phyloP scores from a whole-genome alignment of 92 coral and sea anemone species.

The Palythoa grandis region DNA sequence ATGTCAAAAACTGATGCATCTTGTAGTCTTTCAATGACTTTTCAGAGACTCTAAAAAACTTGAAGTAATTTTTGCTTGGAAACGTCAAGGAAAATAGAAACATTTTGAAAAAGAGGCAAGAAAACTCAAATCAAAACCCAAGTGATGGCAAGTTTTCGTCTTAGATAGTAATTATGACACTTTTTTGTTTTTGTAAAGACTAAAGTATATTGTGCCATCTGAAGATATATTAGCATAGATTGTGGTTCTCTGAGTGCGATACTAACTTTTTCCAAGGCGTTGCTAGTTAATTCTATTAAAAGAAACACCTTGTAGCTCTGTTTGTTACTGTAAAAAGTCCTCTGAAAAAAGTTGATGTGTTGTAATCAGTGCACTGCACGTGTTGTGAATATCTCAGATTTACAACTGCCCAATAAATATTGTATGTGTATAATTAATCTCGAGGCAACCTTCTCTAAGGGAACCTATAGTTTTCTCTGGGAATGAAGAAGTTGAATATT shows the following conservation, averaged over 20 bases:
- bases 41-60: background rate
- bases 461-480: conserved; percentile 4
- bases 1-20: background rate
- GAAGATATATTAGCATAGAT: conserved; percentile 6
- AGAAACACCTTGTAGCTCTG: background rate
- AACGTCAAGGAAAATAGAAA: background rate
- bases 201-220: background rate
- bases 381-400: background rate
- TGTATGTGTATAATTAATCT: conserved; percentile 22
- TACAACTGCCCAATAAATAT: background rate
- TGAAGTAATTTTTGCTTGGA: background rate
- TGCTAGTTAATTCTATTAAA: conserved; percentile 13
- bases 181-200: background rate
- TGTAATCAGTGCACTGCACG: background rate
- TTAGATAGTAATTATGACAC: background rate
- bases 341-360: background rate
- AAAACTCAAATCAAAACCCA: background rate
- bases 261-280: background rate
- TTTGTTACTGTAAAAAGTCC: background rate
- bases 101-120: background rate
- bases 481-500: conserved; percentile 26
- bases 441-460: conserved; percentile 17
- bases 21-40: background rate
- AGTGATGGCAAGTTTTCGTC: background rate
- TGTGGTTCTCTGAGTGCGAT: background rate